A percentile compares a stretch with the other conserved stretches of the same genome.
Conservation (phyloP, 2,888 invertebrate genomes). For the Patella pellucida region DNA sequence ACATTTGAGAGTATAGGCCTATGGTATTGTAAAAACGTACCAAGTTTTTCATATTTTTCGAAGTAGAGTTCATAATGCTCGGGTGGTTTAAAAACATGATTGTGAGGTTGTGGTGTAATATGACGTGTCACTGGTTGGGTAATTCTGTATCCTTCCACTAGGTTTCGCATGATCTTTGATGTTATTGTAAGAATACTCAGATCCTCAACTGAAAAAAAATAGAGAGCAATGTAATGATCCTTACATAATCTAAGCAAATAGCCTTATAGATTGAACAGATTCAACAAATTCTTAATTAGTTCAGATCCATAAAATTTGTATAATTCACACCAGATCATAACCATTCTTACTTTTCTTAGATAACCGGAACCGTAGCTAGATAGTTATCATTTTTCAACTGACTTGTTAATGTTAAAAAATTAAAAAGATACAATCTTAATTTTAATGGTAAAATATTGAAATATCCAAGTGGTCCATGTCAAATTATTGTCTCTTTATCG, state of each 20-base stretch:
- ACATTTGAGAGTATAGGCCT: too few species aligned
- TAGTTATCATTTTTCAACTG: not conserved
- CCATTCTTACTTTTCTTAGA: too few species aligned
- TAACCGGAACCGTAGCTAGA: too few species aligned
- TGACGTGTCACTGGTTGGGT: conserved; percentile 52
- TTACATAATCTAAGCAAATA: too few species aligned
- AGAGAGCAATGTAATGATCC: not conserved
- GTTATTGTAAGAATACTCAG: conserved; percentile 67
- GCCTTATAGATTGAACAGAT: too few species aligned
- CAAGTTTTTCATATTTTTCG: conserved; percentile 58
- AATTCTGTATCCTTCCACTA: conserved; percentile 64
- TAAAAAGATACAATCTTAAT: conserved; percentile 63
- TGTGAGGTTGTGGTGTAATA: conserved; percentile 42
- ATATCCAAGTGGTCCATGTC: conserved; percentile 59
- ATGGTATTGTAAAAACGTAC: conserved; percentile 38
- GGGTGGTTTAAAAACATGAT: conserved; percentile 46
- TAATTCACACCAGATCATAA: too few species aligned
- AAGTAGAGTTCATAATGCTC: conserved; percentile 54
- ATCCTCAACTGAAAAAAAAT: conserved; percentile 64
- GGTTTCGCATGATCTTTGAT: conserved; percentile 67
- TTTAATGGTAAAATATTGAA: conserved; percentile 66
- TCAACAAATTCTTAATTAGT: too few species aligned
- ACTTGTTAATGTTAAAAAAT: conserved; percentile 62
- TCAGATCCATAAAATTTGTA: too few species aligned
- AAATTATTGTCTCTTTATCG: conserved; percentile 44